Evolutionary conservation across 1,140 invertebrate genomes (phyloP).

Genomic region (Drosophila nebulosa): DNA sequence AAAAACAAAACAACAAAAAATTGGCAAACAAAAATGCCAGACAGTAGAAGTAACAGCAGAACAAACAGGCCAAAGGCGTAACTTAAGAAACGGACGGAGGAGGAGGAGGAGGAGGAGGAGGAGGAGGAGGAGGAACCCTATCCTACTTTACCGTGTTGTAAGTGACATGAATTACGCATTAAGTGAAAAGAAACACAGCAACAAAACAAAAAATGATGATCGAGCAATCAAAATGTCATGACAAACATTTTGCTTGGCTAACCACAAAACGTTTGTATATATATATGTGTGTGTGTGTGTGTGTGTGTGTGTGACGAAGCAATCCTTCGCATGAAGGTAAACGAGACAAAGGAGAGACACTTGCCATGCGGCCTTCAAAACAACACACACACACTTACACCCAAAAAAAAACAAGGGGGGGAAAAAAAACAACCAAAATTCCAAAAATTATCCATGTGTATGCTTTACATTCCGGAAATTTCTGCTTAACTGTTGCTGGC

Average conservation of each 20-base stretch:
- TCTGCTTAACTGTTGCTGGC: conserved; percentile 55
- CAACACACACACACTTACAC: neutral
- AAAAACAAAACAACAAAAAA: conserved; percentile 26
- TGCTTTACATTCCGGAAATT: conserved; percentile 39
- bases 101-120: neutral
- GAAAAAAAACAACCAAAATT: neutral
- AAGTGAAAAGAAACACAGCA: conserved; percentile 70
- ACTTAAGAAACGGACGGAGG: neutral
- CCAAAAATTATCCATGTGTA: conserved; percentile 3
- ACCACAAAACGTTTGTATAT: conserved; percentile 13
- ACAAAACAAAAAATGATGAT: neutral
- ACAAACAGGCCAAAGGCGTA: conserved; percentile 36
- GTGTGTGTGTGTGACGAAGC: neutral
- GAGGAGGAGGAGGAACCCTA: conserved; percentile 16
- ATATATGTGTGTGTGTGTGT: neutral
- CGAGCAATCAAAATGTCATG: conserved; percentile 11
- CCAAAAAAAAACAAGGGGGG: neutral
- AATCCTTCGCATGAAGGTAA: neutral
- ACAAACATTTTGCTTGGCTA: neutral
- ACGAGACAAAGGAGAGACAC: neutral
- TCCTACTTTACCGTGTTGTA: conserved; percentile 11
- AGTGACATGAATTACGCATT: conserved; percentile 57
- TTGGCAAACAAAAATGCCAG: conserved; percentile 51
- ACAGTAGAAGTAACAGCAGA: conserved; percentile 19
- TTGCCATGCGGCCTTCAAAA: neutral